Percentiles rank a stretch among this genome's conserved stretches.
phyloP scores from a whole-genome alignment of 2,797 vertebrate species.

The Hemibagrus guttatus region DNA sequence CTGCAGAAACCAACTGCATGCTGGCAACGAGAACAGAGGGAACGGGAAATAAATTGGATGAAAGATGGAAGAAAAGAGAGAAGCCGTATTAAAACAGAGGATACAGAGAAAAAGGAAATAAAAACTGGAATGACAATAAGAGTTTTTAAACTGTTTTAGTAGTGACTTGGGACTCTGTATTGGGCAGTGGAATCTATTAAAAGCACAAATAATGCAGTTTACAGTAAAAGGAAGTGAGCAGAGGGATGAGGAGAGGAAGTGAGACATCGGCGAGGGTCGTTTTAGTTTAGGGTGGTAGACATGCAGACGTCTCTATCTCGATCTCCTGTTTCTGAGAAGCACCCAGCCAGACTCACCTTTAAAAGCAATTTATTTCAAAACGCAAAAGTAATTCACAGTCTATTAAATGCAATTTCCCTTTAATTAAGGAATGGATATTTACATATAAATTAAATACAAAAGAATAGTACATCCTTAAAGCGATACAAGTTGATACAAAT shows the following conservation, averaged over 20 bases:
- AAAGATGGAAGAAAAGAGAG: background rate
- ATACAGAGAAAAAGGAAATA: constrained; percentile 22
- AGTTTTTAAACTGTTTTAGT: constrained; percentile 26
- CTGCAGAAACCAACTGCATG: background rate
- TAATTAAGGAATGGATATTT: constrained; percentile 73
- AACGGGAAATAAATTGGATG: background rate
- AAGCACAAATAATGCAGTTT: constrained; percentile 28
- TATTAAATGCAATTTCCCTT: constrained; percentile 66
- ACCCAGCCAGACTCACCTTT: constrained; percentile 56
- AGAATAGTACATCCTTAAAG: constrained; percentile 56
- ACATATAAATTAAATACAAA: constrained; percentile 75
- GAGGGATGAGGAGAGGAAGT: background rate
- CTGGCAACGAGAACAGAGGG: constrained; percentile 10
- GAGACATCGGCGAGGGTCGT: background rate
- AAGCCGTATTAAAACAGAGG: background rate
- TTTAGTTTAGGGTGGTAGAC: background rate
- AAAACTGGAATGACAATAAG: constrained; percentile 22
- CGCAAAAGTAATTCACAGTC: constrained; percentile 69
- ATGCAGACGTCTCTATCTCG: background rate
- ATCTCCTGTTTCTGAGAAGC: constrained; percentile 40
- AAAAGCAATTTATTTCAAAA: constrained; percentile 78
- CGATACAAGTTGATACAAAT: constrained; percentile 51
- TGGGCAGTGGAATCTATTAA: background rate
- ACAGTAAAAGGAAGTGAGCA: background rate
- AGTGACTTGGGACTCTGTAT: constrained; percentile 11